Base-by-base conservation (phyloP, 2,797 vertebrate species). In the Sebastiscus albofasciatus region DNA sequence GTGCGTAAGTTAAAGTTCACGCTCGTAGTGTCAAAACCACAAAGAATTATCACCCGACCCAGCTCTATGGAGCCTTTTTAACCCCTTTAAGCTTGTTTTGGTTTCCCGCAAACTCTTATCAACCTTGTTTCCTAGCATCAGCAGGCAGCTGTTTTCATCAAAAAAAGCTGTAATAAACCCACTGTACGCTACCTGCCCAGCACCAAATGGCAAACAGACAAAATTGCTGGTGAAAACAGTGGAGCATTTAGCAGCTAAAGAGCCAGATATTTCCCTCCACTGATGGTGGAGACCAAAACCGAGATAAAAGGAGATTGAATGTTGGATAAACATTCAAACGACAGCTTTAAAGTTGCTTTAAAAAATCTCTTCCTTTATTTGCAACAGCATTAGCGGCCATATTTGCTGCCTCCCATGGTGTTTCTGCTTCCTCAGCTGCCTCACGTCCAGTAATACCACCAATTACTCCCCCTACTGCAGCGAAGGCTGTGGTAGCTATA, bases 401-500 rank as follows among this genome's bases (percentile, higher is more conserved):
- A 8, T 46, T 0, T 8, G 1, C 59, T 31, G 87, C 90, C 0
- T 89, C 87, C n/a, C 0, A 0, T 1, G 66, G 6, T 0, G 75
- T 77, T n/a, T 75, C 8, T 14, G 90, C 88, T 8, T 0, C 31
- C 13, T 86, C 24, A 2, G 75, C 46, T 11, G 33, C 85, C 0
- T 79, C 2, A 1, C 3, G 0, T 31, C 89, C 92, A n/a, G 67
- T 8, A 0, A 16, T 0, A 0, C 81, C 80, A 3, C 92, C 88
- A 0, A 0, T 0, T 3, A 55, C 26, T 49, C 22, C 90, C 16
- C 75, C 88, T 18, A 4, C 1, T 34, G 0, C 0, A 4, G 10
- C 65, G 1, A 52, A 2, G 2, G 0, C 1, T 4, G 7, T 14
- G n/a, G n/a, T 1, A 0, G 14, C 0, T 0, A 29, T 13, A 13